phyloP scores from a whole-genome alignment of 1,140 invertebrate genomes.

The Melanaphis sacchari region DNA sequence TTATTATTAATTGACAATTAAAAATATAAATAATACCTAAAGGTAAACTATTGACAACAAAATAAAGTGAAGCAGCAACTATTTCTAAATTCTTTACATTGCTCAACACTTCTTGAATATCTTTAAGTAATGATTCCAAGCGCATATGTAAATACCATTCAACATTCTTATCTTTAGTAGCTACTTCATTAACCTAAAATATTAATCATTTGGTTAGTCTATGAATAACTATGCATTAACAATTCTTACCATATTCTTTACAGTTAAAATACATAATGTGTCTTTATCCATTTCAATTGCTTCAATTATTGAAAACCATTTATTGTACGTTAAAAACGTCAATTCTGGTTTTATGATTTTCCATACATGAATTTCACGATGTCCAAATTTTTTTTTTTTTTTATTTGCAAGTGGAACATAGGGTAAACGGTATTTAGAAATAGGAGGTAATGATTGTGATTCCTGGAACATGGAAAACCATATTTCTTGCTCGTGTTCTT shows the following conservation, averaged over 20 bases:
- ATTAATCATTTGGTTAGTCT: background rate
- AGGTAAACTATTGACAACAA: constrained; percentile 64
- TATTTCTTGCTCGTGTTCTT: constrained; percentile 63
- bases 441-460: constrained; percentile 63
- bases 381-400: constrained; percentile 54
- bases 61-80: constrained; percentile 64
- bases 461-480: constrained; percentile 63
- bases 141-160: constrained; percentile 60
- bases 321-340: constrained; percentile 64
- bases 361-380: constrained; percentile 49
- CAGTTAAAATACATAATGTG: constrained; percentile 64
- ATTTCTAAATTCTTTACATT: constrained; percentile 62
- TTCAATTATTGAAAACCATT: constrained; percentile 64
- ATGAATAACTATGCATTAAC: background rate
- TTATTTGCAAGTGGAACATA: constrained; percentile 55
- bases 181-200: constrained; percentile 48
- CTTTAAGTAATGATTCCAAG: constrained; percentile 62
- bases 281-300: constrained; percentile 63
- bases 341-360: constrained; percentile 63
- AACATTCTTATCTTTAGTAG: constrained; percentile 27
- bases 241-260: constrained; percentile 62
- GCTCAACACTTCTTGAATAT: constrained; percentile 64
- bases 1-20: constrained; percentile 59
- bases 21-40: constrained; percentile 64
- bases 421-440: constrained; percentile 65